These are phyloP conservation scores for Drosophila helvetica DNA, from an alignment of 2,888 invertebrate genomes.

Conservation along the genomic window DNA sequence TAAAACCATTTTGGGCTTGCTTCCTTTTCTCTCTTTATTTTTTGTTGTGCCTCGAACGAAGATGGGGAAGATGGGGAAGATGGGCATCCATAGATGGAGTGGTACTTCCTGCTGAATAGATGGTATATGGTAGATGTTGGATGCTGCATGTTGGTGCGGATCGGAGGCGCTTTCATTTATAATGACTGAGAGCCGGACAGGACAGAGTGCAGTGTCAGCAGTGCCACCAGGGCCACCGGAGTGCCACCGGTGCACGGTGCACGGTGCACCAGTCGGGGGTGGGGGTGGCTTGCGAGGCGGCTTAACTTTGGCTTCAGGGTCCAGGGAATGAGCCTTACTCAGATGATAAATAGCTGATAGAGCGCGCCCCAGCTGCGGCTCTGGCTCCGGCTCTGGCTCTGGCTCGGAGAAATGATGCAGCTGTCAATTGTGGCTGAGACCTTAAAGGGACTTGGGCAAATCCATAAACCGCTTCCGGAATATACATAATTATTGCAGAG, in stretches of 20 bases:
- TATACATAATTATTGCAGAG: not conserved
- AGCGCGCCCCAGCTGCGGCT: constrained; percentile 13
- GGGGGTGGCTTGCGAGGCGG: constrained; percentile 9
- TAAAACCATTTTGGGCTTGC: constrained; percentile 72
- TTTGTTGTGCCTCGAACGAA: constrained; percentile 1
- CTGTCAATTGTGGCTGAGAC: constrained; percentile 55
- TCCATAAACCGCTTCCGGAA: too few species aligned
- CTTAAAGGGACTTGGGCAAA: not conserved
- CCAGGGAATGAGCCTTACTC: constrained; percentile 39
- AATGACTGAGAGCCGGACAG: constrained; percentile 55
- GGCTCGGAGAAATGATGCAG: constrained; percentile 48
- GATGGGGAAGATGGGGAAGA: not conserved
- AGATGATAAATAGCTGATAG: constrained; percentile 67
- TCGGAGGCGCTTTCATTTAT: constrained; percentile 67
- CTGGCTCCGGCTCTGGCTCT: constrained; percentile 23
- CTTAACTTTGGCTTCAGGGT: constrained; percentile 28
- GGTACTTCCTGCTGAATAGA: constrained; percentile 14
- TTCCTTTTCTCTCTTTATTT: not conserved
- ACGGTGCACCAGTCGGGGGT: constrained; percentile 1
- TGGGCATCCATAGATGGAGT: not conserved
- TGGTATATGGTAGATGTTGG: constrained; percentile 1
- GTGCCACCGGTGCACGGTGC: constrained; percentile 5
- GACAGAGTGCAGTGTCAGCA: constrained; percentile 55
- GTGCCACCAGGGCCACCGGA: not conserved
- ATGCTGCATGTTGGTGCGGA: constrained; percentile 14